Evolutionary conservation across 2,797 vertebrate species (phyloP), one percentile per base, ranked within the genome.

Genomic region (Moxostoma hubbsi): DNA sequence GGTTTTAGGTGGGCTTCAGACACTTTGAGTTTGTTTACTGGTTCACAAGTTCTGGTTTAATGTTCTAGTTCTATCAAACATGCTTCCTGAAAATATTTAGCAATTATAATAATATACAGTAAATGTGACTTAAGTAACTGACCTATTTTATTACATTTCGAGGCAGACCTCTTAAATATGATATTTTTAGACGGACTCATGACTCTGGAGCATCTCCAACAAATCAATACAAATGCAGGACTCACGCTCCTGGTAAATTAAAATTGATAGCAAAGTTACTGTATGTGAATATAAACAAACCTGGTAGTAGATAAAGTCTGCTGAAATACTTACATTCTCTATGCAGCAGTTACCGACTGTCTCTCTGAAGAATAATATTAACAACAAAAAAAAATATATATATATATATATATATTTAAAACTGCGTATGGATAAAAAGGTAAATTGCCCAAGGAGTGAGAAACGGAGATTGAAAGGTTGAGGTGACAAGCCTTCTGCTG

Each of bases 311-410:
- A 82, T 75, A 87, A 91, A 86, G 84, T 51, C 86, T 87, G 89
- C 90, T 90, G 86, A 84, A 83, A 86, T 92, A 94, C 93, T 94
- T 89, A 94, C 93, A 94, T 94, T 80, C 86, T 90, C 89, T 91
- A 83, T 91, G 90, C 91, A 93, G 93, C 83, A 86, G 88, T 76
- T 13, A 86, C 85, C 87, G 36, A 81, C n/a, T 85, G 82, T 83
- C 87, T 90, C 88, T 88, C 88, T 54, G n/a, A 81, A 85, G 66
- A 55, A 80, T 24, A 72, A 61, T 49, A 45, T 47, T 58, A 6
- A 16, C 13, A 9, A 13, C 85, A 4, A 36, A 36, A 36, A 36
- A 36, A 36, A 10, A n/a, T n/a, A n/a, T n/a, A n/a, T n/a, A n/a
- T 75, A 59, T 54, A 65, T 0, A 4, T 24, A 24, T 74, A 59